Conservation (phyloP, 1,140 invertebrate species). For the Ylistrum balloti region DNA sequence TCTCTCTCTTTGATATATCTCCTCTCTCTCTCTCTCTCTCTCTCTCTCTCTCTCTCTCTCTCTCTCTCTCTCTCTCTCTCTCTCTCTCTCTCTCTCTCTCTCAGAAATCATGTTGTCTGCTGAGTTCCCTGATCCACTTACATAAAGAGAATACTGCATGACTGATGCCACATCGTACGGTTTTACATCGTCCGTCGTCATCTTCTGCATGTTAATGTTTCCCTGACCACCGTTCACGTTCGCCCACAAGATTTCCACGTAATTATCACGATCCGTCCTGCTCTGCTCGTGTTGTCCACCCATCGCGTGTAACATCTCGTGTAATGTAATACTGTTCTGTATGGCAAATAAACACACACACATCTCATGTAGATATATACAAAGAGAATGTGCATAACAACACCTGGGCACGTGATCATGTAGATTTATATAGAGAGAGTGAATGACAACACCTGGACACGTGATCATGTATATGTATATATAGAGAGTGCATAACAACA, state of each 20-base stretch:
- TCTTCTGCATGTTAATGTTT: constrained; percentile 49
- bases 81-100: too few relatives aligned
- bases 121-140: constrained; percentile 45
- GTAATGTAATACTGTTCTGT: constrained; percentile 45
- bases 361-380: not conserved
- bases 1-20: too few relatives aligned
- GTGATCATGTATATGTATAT: too few relatives aligned
- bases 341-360: not conserved
- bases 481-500: too few relatives aligned
- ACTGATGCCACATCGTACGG: constrained; percentile 56
- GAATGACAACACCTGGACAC: too few relatives aligned
- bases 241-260: constrained; percentile 48
- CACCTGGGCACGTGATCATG: too few relatives aligned
- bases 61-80: too few relatives aligned
- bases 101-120: too few relatives aligned
- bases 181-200: constrained; percentile 39
- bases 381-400: too few relatives aligned
- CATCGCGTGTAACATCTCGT: constrained; percentile 58
- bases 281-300: constrained; percentile 57
- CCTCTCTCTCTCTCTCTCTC: too few relatives aligned
- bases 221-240: not conserved
- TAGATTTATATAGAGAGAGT: too few relatives aligned
- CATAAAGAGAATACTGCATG: constrained; percentile 50
- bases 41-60: too few relatives aligned
- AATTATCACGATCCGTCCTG: constrained; percentile 63